Base-by-base conservation (phyloP, 2,888 invertebrate genomes). In the Philopedon plagiatum region DNA sequence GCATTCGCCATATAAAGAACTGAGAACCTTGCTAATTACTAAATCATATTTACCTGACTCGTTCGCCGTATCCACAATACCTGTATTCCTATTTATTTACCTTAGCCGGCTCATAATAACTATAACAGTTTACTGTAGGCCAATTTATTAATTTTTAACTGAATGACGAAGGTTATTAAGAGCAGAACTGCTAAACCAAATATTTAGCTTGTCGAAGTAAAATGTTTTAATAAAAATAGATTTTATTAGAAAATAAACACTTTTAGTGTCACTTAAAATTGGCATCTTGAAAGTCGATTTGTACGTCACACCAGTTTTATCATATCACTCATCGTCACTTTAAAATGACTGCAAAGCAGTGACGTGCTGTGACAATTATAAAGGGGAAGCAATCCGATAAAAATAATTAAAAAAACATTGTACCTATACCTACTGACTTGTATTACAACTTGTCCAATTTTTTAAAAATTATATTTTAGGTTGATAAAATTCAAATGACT, bases 161-260 rank as follows among this genome's bases (percentile, higher is more conserved):
- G 44, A 44, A 44, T 21, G 1, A n/a, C 11, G 44, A 44, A 44
- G 44, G 21, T 44, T 44, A 44, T 44, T 44, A 44, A 9, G 19
- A 18, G 21, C 11, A 11, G 19, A 44, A 2, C 9, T 21, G 44
- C 11, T 9, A 44, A 44, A 1, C 4, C 11, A 44, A 44, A 44
- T 44, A 44, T 44, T 44, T 44, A 44, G 44, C 11, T 7, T 21
- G 11, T 8, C 1, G n/a, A 41, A 41, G 19, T 7, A 19, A 21
- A 44, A 44, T 44, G n/a, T 44, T 44, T 44, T 44, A 44, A 44
- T 21, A 19, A 44, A 44, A 44, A 21, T 44, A 18, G 44, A 9
- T 44, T 44, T 44, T 44, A 19, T 21, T 19, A 11, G 19, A 7
- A 44, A 44, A 44, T 41, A 19, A 41, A 41, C 39, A 39, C 2